These are phyloP conservation scores for Lasius platythorax DNA, from an alignment of 2,888 invertebrate genomes.

Conservation along the genomic window DNA sequence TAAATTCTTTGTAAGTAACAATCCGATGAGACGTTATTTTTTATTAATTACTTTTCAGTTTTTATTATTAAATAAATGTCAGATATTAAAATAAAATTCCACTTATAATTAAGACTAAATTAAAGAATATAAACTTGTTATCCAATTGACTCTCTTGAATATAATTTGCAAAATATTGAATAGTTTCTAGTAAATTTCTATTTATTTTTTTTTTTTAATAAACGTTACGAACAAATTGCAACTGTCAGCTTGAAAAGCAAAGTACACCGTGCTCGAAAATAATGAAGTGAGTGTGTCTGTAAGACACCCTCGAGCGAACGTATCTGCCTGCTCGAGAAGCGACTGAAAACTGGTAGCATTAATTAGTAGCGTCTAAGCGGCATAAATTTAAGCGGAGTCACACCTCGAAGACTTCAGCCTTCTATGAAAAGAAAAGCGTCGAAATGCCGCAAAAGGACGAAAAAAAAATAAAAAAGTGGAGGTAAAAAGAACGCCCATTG, in stretches of 20 bases:
- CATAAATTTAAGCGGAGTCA: slow-evolving; percentile 69
- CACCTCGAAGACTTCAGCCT: slow-evolving; percentile 50
- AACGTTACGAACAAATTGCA: background rate
- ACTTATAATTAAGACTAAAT: background rate
- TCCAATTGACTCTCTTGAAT: background rate
- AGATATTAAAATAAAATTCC: background rate
- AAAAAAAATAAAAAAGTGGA: background rate
- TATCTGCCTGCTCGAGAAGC: slow-evolving; percentile 14
- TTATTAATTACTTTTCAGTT: background rate
- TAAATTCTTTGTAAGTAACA: background rate
- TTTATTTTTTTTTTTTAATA: background rate
- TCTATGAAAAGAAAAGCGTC: slow-evolving; percentile 35
- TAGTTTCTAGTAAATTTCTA: background rate
- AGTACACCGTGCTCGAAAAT: slow-evolving; percentile 10
- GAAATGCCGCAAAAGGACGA: slow-evolving; percentile 24
- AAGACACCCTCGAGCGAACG: slow-evolving; percentile 10
- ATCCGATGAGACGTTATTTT: background rate
- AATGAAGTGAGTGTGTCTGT: slow-evolving; percentile 12
- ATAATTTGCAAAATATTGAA: background rate
- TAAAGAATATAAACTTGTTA: background rate
- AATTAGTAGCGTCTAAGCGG: slow-evolving; percentile 65
- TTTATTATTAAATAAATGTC: background rate
- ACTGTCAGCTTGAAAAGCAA: background rate
- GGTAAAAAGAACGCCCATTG: slow-evolving; percentile 38
- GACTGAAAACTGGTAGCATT: slow-evolving; percentile 53